Evolutionary conservation across 2,888 invertebrate species (phyloP).

Genomic region (Sylvicola fuscatus): DNA sequence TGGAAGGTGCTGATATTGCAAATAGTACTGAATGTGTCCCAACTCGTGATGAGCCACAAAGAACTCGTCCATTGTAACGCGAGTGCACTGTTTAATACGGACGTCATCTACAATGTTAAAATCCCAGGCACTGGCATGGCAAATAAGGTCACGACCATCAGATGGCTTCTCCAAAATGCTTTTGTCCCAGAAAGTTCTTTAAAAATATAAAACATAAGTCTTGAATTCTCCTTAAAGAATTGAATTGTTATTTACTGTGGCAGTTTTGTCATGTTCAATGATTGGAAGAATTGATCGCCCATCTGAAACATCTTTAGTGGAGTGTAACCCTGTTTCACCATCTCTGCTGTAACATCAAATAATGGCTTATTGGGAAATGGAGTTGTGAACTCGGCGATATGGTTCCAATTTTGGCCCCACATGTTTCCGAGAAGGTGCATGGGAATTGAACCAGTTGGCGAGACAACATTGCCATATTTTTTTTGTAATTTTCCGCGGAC

Average conservation of each 20-base stretch:
- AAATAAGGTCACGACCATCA: slow-evolving; percentile 50
- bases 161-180: slow-evolving; percentile 65
- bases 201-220: background rate
- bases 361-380: slow-evolving; percentile 51
- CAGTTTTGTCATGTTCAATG: slow-evolving; percentile 61
- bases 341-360: slow-evolving; percentile 48
- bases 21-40: slow-evolving; percentile 48
- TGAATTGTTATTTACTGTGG: slow-evolving; percentile 26
- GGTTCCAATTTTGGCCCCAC: slow-evolving; percentile 65
- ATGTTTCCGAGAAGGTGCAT: slow-evolving; percentile 62
- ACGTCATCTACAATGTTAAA: slow-evolving; percentile 66
- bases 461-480: slow-evolving; percentile 42
- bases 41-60: slow-evolving; percentile 44
- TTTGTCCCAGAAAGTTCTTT: slow-evolving; percentile 57
- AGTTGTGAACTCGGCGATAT: slow-evolving; percentile 31
- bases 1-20: slow-evolving; percentile 39
- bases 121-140: slow-evolving; percentile 82
- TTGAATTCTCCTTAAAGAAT: background rate
- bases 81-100: slow-evolving; percentile 44
- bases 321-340: slow-evolving; percentile 56
- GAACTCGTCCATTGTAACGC: slow-evolving; percentile 32
- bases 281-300: slow-evolving; percentile 71
- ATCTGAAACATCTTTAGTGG: slow-evolving; percentile 58
- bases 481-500: slow-evolving; percentile 49
- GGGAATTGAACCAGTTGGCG: slow-evolving; percentile 50